These are phyloP conservation scores for Glossophaga mutica DNA, from an alignment of 2,797 vertebrate species.

Conservation along the genomic window DNA sequence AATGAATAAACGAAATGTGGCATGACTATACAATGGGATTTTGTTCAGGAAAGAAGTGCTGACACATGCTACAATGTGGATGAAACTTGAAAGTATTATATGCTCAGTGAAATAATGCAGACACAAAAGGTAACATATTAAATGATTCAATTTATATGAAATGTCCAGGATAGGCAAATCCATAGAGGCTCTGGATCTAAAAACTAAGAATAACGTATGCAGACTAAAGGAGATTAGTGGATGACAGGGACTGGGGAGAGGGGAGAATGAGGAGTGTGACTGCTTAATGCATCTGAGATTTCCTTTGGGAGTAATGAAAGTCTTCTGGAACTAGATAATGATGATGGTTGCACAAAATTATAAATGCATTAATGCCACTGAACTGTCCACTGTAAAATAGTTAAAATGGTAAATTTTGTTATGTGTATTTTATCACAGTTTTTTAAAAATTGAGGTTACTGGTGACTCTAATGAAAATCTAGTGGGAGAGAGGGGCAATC, in stretches of 20 bases:
- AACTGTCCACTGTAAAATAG: neutral
- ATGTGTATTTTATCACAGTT: neutral
- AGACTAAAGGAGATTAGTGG: neutral
- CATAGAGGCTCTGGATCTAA: neutral
- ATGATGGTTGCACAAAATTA: neutral
- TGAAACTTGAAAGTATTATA: too few relatives aligned
- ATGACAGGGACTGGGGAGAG: neutral
- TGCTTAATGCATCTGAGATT: neutral
- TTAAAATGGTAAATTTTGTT: neutral
- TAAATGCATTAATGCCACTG: neutral
- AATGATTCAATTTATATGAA: neutral
- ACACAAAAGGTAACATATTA: neutral
- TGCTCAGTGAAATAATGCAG: neutral
- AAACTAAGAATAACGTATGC: neutral
- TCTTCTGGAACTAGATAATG: neutral
- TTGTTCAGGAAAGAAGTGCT: neutral
- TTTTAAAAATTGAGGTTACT: neutral
- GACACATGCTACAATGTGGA: neutral
- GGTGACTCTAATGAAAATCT: neutral
- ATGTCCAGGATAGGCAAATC: neutral
- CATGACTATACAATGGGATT: neutral
- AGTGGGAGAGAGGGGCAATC: neutral
- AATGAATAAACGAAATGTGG: neutral
- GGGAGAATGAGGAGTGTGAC: neutral
- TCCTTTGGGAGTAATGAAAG: neutral